Percentiles rank a stretch among this genome's conserved stretches.
phyloP scores from a whole-genome alignment of 2,113 vertebrate genomes.

The Argyrosomus japonicus region DNA sequence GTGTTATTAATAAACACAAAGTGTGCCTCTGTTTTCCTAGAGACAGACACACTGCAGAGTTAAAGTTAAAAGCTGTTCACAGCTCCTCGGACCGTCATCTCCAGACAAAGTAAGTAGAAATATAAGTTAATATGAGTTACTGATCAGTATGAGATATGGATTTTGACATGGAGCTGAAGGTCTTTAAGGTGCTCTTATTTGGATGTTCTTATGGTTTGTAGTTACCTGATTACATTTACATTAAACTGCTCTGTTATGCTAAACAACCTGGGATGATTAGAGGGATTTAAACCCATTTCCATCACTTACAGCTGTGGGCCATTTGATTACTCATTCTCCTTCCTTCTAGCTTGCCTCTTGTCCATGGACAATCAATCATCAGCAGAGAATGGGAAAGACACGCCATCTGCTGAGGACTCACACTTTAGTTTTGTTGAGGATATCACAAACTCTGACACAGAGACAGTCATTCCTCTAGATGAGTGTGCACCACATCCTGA shows the following conservation, averaged over 20 bases:
- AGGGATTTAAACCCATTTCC: neutral
- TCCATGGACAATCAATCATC: constrained; percentile 56
- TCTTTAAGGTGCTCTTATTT: neutral
- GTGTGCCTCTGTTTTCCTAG: constrained; percentile 69
- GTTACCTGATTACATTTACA: neutral
- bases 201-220: neutral
- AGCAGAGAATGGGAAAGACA: constrained; percentile 12
- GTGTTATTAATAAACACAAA: constrained; percentile 83
- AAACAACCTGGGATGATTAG: neutral
- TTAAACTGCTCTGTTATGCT: constrained; percentile 4
- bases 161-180: neutral
- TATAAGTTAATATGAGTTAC: neutral
- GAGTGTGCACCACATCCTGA: neutral
- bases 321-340: constrained; percentile 24
- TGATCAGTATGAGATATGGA: neutral
- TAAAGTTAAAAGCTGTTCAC: neutral
- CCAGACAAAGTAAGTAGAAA: constrained; percentile 61
- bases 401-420: constrained; percentile 18
- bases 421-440: constrained; percentile 9
- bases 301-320: constrained; percentile 10
- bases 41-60: constrained; percentile 53
- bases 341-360: neutral
- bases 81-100: constrained; percentile 8
- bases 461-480: neutral
- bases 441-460: constrained; percentile 17